Conservation (phyloP, 1,140 invertebrate genomes). For the Bombus balteatus region DNA sequence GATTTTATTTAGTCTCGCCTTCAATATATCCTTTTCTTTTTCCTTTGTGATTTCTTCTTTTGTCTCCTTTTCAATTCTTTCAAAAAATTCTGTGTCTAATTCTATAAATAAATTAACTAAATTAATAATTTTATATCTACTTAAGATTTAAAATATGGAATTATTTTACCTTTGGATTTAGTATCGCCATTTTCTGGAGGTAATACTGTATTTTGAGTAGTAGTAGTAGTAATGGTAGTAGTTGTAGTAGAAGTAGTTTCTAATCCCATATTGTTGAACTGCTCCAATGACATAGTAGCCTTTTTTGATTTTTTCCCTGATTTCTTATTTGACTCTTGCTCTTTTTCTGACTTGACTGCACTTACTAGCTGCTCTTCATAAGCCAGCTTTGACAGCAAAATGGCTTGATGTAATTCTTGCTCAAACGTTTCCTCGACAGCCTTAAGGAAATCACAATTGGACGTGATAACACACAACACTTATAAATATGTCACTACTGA, state of each 20-base stretch:
- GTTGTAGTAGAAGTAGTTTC: conserved; percentile 17
- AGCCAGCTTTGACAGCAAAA: conserved; percentile 85
- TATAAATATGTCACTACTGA: conserved; percentile 69
- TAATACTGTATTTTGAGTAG: conserved; percentile 26
- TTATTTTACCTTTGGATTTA: conserved; percentile 67
- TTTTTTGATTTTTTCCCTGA: conserved; percentile 84
- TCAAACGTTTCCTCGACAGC: conserved; percentile 84
- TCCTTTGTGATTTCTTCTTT: conserved; percentile 86
- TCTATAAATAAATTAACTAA: conserved; percentile 65
- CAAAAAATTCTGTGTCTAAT: conserved; percentile 85
- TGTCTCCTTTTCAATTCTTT: conserved; percentile 86
- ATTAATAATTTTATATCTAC: not conserved
- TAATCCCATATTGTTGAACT: conserved; percentile 83
- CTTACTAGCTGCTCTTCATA: conserved; percentile 83
- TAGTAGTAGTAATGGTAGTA: not conserved
- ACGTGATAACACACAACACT: conserved; percentile 55
- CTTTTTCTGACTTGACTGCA: conserved; percentile 73
- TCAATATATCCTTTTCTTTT: conserved; percentile 85
- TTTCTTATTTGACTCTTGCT: conserved; percentile 78
- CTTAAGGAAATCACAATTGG: conserved; percentile 69
- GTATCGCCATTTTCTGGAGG: conserved; percentile 49
- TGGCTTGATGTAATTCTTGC: conserved; percentile 84
- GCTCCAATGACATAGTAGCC: conserved; percentile 84
- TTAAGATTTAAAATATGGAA: not conserved
- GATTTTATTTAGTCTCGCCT: conserved; percentile 79